Evolutionary conservation across 2,113 vertebrate genomes (phyloP).

Genomic region (Tetraodon nigroviridis): DNA sequence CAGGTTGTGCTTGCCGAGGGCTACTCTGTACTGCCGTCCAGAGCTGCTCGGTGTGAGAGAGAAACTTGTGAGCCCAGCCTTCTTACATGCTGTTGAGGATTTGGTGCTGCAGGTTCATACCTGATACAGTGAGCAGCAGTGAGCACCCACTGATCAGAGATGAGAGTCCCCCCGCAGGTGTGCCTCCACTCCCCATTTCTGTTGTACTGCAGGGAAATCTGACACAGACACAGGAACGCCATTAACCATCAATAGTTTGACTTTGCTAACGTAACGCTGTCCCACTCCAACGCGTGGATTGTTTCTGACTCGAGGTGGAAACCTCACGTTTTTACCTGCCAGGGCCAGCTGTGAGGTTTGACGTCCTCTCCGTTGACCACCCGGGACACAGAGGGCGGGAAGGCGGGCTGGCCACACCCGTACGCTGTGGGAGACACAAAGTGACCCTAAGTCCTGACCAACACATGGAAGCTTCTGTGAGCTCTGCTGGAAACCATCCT

Average conservation of each 20-base stretch:
- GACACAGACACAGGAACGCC: not conserved
- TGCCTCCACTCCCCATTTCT: slow-evolving; percentile 68
- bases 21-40: slow-evolving; percentile 70
- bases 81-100: not conserved
- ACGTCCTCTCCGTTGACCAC: slow-evolving; percentile 75
- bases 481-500: slow-evolving; percentile 14
- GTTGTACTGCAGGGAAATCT: slow-evolving; percentile 87
- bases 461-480: not conserved
- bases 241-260: not conserved
- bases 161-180: slow-evolving; percentile 84
- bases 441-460: not conserved
- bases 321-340: slow-evolving; percentile 69
- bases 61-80: not conserved
- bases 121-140: slow-evolving; percentile 90
- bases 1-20: slow-evolving; percentile 80
- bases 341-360: slow-evolving; percentile 75
- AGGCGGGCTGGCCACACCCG: slow-evolving; percentile 68
- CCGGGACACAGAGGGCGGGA: slow-evolving; percentile 56
- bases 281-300: no score
- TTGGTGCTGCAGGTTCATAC: slow-evolving; percentile 54
- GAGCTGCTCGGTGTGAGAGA: slow-evolving; percentile 36
- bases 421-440: slow-evolving; percentile 57
- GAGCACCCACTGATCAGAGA: slow-evolving; percentile 77
- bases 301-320: not conserved
- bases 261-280: no score